These are phyloP conservation scores for Euproctis similis DNA, from an alignment of 2,888 invertebrate species.

Conservation along the genomic window DNA sequence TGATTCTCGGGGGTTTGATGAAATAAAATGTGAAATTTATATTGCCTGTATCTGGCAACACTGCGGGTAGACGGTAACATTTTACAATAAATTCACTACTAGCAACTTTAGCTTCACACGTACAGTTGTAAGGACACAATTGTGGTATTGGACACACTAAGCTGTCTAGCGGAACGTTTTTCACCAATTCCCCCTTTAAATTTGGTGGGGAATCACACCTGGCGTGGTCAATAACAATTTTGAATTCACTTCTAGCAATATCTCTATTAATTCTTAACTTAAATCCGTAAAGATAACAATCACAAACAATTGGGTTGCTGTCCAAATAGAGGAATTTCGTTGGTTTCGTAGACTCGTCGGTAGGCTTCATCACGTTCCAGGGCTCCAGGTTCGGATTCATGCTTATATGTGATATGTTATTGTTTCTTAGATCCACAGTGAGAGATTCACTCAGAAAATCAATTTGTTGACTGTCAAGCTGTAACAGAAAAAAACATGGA, in stretches of 20 bases:
- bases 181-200: slow-evolving; percentile 2
- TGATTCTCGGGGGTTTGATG: background rate
- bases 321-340: slow-evolving; percentile 20
- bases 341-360: background rate
- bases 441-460: slow-evolving; percentile 6
- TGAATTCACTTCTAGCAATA: background rate
- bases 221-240: slow-evolving; percentile 4
- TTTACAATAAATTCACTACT: slow-evolving; percentile 1
- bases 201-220: slow-evolving; percentile 8
- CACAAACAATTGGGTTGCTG: slow-evolving; percentile 35
- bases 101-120: slow-evolving; percentile 1
- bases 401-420: slow-evolving; percentile 24
- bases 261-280: background rate
- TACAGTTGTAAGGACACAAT: slow-evolving; percentile 1
- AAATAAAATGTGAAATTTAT: slow-evolving; percentile 3
- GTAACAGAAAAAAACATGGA: slow-evolving; percentile 12
- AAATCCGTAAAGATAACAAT: slow-evolving; percentile 29
- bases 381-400: background rate
- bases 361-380: background rate
- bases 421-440: slow-evolving; percentile 24
- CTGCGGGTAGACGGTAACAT: slow-evolving; percentile 5
- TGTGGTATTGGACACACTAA: slow-evolving; percentile 7
- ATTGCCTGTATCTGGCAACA: background rate
- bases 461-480: slow-evolving; percentile 3
- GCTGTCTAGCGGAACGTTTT: background rate